These are phyloP conservation scores for Drosophila anomalata DNA, from an alignment of 2,888 invertebrate genomes.

Conservation along the genomic window DNA sequence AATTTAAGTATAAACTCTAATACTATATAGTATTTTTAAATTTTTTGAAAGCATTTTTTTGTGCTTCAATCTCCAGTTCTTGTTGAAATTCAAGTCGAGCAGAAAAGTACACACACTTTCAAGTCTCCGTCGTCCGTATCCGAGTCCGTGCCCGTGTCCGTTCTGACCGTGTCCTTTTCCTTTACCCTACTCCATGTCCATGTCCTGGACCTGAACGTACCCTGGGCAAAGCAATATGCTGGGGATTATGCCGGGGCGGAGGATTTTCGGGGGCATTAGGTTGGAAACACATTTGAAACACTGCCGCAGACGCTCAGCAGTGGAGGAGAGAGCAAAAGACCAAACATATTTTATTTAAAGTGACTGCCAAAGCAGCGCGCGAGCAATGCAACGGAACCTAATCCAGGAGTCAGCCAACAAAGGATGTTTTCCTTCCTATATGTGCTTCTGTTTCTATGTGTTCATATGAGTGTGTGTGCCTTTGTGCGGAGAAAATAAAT, in stretches of 20 bases:
- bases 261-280: conserved; percentile 79
- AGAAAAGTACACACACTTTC: conserved; percentile 77
- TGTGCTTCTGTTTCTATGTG: conserved; percentile 21
- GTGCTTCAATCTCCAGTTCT: conserved; percentile 10
- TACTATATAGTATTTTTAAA: too few species aligned
- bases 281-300: conserved; percentile 78
- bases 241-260: conserved; percentile 67
- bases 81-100: conserved; percentile 74
- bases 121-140: conserved; percentile 43
- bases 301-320: conserved; percentile 50
- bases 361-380: conserved; percentile 60
- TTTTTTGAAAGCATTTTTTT: not conserved
- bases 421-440: conserved; percentile 47
- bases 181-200: conserved; percentile 25
- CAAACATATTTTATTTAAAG: conserved; percentile 76
- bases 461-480: conserved; percentile 19
- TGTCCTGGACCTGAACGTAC: conserved; percentile 32
- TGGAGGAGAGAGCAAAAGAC: conserved; percentile 51
- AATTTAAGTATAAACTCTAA: too few species aligned
- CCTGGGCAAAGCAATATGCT: conserved; percentile 73
- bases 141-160: conserved; percentile 21
- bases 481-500: conserved; percentile 56
- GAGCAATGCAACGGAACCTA: conserved; percentile 64
- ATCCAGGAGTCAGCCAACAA: conserved; percentile 64
- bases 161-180: conserved; percentile 28